A percentile compares a stretch with the other conserved stretches of the same genome.
Evolutionary conservation across 2,888 invertebrate species (phyloP).

Genomic region (Meliscaeva auricollis): DNA sequence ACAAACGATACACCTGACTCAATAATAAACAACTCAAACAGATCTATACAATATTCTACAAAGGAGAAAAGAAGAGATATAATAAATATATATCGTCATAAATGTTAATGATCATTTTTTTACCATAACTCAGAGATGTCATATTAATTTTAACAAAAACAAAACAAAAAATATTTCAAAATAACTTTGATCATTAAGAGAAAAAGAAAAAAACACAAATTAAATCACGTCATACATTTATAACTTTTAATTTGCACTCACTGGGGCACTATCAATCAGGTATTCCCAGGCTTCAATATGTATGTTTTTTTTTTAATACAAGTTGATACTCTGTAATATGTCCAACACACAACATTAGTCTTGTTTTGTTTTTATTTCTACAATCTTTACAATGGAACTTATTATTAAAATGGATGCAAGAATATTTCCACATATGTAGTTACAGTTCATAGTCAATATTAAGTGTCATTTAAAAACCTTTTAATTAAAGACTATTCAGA

Average conservation of each 20-base stretch:
- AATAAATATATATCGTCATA: neutral
- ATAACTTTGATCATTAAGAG: neutral
- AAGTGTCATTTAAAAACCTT: no score
- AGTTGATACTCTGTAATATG: slow-evolving; percentile 10
- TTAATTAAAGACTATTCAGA: no score
- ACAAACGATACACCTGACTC: slow-evolving; percentile 53
- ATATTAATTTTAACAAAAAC: slow-evolving; percentile 10
- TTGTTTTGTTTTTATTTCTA: slow-evolving; percentile 1
- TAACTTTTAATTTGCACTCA: slow-evolving; percentile 21
- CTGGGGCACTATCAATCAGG: slow-evolving; percentile 25
- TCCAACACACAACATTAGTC: neutral
- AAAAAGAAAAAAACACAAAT: neutral
- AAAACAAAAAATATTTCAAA: neutral
- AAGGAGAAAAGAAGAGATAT: neutral
- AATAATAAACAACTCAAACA: slow-evolving; percentile 59
- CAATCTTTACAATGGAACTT: neutral
- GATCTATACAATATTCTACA: neutral
- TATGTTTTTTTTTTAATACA: neutral
- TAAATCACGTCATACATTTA: slow-evolving; percentile 24
- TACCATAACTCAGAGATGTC: slow-evolving; percentile 35
- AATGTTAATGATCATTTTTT: slow-evolving; percentile 29
- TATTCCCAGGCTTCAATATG: slow-evolving; percentile 28
- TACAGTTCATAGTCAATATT: neutral
- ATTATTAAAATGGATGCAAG: neutral
- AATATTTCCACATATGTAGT: slow-evolving; percentile 3